Base-by-base conservation (phyloP, 2,888 invertebrate genomes). In the Aphelenchoides bicaudatus region DNA sequence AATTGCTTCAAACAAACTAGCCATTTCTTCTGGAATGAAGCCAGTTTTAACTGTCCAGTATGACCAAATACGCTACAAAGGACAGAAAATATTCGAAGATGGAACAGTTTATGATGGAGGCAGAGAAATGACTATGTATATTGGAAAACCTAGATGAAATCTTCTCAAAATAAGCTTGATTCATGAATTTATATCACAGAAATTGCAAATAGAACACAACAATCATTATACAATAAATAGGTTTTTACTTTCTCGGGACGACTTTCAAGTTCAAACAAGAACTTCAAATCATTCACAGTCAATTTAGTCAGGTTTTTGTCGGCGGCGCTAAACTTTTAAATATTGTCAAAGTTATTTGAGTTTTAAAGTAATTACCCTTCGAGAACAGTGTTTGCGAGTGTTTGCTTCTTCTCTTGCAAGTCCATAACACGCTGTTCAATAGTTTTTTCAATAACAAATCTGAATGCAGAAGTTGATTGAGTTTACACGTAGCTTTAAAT, bases 391-490 rank as follows among this genome's bases (percentile, higher is more conserved):
- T 63, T 66, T 13, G 93, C 91, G 38, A 92, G 78, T 46, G 84
- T 83, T 39, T 89, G 74, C 80, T 94, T 94, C 51, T 83, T 84
- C 19, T 88, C 85, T 79, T 94, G 94, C 25, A 93, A 82, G 1
- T 82, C 81, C 58, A 88, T 84, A 68, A 94, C 91, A 39, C 87
- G 85, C 76, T 90, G 88, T 80, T 94, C 94, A 21, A 94, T 88
- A 0, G 92, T 91, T 50, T 88, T 87, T 59, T 85, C 81, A 70
- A 88, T 87, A 77, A 93, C 84, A 78, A 92, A n/a, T n/a, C n/a
- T n/a, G n/a, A n/a, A n/a, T n/a, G n/a, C n/a, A n/a, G n/a, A n/a
- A n/a, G n/a, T n/a, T n/a, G n/a, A n/a, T n/a, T n/a, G n/a, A n/a
- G n/a, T n/a, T n/a, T n/a, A n/a, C n/a, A n/a, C n/a, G n/a, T n/a